Percentiles rank a stretch among this genome's conserved stretches.
phyloP scores from a whole-genome alignment of 2,113 vertebrate genomes.

The Aldabrachelys gigantea region DNA sequence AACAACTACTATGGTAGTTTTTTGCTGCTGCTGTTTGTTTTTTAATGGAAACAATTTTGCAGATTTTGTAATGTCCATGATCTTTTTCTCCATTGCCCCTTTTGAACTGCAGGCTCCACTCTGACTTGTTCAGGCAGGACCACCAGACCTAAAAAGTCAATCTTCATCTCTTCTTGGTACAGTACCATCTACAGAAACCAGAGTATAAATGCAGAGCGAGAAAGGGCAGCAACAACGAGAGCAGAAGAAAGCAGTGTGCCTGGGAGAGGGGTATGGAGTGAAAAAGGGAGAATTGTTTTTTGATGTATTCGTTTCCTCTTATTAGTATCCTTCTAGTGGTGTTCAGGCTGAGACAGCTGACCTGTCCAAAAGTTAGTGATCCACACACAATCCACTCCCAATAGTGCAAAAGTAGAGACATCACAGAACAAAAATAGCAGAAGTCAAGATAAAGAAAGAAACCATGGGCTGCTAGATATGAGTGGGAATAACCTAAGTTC shows the following conservation, averaged over 20 bases:
- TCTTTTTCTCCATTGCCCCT: not conserved
- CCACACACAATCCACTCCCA: conserved; percentile 75
- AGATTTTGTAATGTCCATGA: not conserved
- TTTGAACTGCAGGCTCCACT: conserved; percentile 3
- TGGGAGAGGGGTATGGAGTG: conserved; percentile 64
- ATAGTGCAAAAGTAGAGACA: conserved; percentile 73
- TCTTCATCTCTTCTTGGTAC: conserved; percentile 55
- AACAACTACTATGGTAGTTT: not conserved
- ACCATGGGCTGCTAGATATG: conserved; percentile 67
- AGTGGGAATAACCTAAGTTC: conserved; percentile 73
- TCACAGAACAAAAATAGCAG: conserved; percentile 74
- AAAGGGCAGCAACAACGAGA: conserved; percentile 71
- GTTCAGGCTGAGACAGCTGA: conserved; percentile 76
- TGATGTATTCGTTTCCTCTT: conserved; percentile 77
- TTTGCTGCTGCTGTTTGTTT: too few species aligned
- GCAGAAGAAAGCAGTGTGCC: conserved; percentile 67
- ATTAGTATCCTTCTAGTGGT: conserved; percentile 77
- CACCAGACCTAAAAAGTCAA: conserved; percentile 50
- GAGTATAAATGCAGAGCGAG: conserved; percentile 42
- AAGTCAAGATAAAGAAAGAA: conserved; percentile 76
- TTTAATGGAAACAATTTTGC: not conserved
- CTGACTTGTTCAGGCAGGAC: not conserved
- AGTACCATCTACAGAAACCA: conserved; percentile 62
- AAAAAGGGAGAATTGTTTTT: conserved; percentile 70
- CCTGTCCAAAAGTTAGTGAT: conserved; percentile 80